phyloP scores from a whole-genome alignment of 2,113 vertebrate genomes.

The Siniperca chuatsi region DNA sequence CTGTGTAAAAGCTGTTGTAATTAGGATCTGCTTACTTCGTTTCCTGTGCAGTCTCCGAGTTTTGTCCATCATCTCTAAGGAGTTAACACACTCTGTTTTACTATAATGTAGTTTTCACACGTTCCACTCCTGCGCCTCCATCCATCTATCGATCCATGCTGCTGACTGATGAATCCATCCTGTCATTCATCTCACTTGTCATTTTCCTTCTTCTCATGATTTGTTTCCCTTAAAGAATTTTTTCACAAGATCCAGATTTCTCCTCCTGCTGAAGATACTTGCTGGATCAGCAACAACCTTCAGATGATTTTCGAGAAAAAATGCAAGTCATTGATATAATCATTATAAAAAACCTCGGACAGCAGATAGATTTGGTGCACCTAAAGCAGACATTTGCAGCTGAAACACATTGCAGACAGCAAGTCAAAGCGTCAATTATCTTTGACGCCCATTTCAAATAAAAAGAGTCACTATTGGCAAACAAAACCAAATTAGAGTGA shows the following conservation, averaged over 20 bases:
- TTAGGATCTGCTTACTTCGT: neutral
- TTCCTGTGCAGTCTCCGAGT: neutral
- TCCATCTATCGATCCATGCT: neutral
- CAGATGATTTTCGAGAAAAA: neutral
- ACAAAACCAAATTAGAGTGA: neutral
- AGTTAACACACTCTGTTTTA: neutral
- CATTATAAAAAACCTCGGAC: neutral
- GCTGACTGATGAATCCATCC: constrained; percentile 13
- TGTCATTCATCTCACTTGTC: constrained; percentile 18
- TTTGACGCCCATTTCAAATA: neutral
- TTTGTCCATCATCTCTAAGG: neutral
- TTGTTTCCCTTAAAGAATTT: neutral
- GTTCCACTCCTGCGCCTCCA: neutral
- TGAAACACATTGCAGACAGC: neutral
- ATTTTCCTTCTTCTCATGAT: neutral
- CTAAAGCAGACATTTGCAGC: neutral
- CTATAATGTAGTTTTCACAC: neutral
- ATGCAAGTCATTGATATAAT: no score
- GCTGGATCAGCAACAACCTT: neutral
- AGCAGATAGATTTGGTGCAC: neutral
- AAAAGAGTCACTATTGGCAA: neutral
- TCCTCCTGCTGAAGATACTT: neutral
- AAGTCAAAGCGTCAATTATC: neutral
- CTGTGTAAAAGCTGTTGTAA: neutral
- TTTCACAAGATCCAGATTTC: neutral